Base-by-base conservation (phyloP, 2,888 invertebrate genomes). In the Dryomyza anilis region DNA sequence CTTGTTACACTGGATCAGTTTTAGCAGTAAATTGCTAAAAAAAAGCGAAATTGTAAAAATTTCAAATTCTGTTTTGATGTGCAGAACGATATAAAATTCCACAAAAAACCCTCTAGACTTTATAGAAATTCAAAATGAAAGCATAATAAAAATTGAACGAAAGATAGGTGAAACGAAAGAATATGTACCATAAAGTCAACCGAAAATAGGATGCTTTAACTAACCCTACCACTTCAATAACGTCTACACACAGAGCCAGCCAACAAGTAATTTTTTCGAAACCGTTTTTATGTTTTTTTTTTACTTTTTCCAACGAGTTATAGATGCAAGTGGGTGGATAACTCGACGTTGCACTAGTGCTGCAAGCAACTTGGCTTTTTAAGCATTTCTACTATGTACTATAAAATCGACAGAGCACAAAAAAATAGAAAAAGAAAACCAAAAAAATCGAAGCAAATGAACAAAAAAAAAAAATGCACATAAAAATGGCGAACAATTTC, bases 101-200 rank as follows among this genome's bases (percentile, higher is more conserved):
- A n/a, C n/a, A n/a, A n/a, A 30, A 53, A 46, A 19, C 48, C 16
- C 46, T 50, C 56, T 56, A 33, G 48, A 55, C 55, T 63, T 46
- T 27, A 56, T 55, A 48, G 63, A 56, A 63, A 63, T 48, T 56
- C 56, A 56, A 63, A 63, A 56, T 63, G 55, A 36, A 63, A 10
- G 48, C 53, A 48, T 48, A 63, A 48, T 56, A 63, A 63, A 56
- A 56, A 63, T 56, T 63, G 55, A 63, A 56, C 63, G 43, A 45
- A 48, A 33, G 16, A 10, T 12, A 39, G 29, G 8, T 27, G 39
- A n/a, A n/a, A n/a, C n/a, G 29, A 30, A 19, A 7, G 21, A 23
- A 30, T 2, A 30, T 30, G 29, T 29, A 43, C 14, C 14, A 36
- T 1, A 33, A 16, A 30, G 39, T 33, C 14, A 19, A 39, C 23